Evolutionary conservation across 2,113 vertebrate genomes (phyloP).

Genomic region (Condylura cristata): DNA sequence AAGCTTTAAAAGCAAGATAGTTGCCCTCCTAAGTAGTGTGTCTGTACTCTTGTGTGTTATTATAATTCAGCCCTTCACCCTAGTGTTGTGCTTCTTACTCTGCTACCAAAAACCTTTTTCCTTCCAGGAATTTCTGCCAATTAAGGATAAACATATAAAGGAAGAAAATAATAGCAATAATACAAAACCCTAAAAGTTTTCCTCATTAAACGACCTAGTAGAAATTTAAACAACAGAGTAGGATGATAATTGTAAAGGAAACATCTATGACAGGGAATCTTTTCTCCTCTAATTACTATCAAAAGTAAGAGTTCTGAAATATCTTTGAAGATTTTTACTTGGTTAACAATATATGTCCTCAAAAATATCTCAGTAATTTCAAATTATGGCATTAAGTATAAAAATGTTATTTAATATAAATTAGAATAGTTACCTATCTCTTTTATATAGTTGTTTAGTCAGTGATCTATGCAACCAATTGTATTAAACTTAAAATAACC

Average conservation of each 20-base stretch:
- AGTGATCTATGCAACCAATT: neutral
- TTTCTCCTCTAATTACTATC: neutral
- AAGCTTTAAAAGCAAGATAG: neutral
- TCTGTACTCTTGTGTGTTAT: neutral
- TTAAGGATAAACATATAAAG: neutral
- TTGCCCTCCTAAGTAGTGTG: neutral
- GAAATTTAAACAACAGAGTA: constrained; percentile 6
- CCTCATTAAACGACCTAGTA: neutral
- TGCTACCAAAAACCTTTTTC: neutral
- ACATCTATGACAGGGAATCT: neutral
- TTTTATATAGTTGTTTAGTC: neutral
- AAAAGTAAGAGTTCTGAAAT: neutral
- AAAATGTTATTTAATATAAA: neutral
- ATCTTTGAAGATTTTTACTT: neutral
- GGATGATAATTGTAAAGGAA: neutral
- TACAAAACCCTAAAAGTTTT: neutral
- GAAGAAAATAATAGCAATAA: neutral
- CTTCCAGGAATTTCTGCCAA: neutral
- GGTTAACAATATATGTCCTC: neutral
- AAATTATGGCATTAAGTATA: neutral
- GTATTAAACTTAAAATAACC: neutral
- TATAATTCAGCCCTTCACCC: neutral
- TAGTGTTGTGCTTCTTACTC: neutral
- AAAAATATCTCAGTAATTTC: neutral
- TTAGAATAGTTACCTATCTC: neutral